A percentile compares a stretch with the other conserved stretches of the same genome.
phyloP scores from a whole-genome alignment of 53 echinoderm and acorn worm genomes.

The Temnopleurus reevesii region DNA sequence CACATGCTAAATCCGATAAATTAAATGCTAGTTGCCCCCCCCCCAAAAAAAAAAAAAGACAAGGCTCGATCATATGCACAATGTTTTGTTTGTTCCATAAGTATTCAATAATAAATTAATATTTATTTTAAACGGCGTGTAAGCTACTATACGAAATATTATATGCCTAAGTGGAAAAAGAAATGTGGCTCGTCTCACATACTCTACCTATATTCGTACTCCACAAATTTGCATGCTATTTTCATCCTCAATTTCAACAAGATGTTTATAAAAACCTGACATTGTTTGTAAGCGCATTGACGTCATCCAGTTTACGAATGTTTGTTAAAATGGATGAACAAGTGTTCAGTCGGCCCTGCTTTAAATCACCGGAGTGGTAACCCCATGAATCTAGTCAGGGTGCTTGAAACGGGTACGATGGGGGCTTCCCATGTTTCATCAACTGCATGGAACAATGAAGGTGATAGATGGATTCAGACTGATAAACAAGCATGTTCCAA shows the following conservation, averaged over 20 bases:
- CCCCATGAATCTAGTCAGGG: neutral
- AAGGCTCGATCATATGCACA: neutral
- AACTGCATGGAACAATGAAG: no score
- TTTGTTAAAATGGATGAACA: neutral
- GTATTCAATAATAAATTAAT: neutral
- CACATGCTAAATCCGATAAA: no score
- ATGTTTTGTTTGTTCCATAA: neutral
- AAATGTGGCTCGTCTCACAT: neutral
- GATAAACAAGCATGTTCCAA: no score
- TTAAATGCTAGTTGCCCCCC: no score
- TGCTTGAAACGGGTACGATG: neutral
- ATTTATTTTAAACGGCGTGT: neutral
- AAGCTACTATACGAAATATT: neutral
- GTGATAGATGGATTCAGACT: no score
- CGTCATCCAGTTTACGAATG: neutral
- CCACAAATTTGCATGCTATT: neutral
- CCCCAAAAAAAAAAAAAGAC: no score
- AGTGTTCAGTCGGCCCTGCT: neutral
- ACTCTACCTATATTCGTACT: neutral
- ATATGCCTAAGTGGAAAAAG: neutral
- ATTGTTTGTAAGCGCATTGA: constrained; percentile 9
- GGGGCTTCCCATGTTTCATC: neutral
- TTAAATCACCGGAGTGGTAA: neutral
- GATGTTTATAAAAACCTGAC: neutral
- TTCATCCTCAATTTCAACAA: neutral